Base-by-base conservation (phyloP, 1,140 invertebrate genomes). In the Piezodorus guildinii region DNA sequence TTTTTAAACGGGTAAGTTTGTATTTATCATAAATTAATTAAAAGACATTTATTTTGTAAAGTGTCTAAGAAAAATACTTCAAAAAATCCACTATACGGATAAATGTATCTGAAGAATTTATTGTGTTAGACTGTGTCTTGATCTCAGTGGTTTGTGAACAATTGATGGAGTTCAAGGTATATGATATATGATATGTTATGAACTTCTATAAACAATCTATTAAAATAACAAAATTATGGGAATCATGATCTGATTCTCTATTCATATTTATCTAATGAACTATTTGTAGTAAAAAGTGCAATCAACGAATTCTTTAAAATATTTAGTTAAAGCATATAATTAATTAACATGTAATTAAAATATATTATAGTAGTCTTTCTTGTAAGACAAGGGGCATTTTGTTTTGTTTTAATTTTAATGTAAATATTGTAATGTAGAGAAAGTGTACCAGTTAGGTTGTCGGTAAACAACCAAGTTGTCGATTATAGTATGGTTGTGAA, bases 1-100 rank as follows among this genome's bases (percentile, higher is more conserved):
- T 34, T 67, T 56, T 61, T 45, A 68, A 68, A 68, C 68, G 68
- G 68, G 68, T 68, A 58, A 68, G 64, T 68, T 62, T 67, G 63
- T 67, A 59, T 65, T 61, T 44, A 62, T 63, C 45, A 64, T 34
- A 67, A 66, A 67, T 63, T 39, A 46, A 60, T 59, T 68, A 46
- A 34, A 45, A 45, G 43, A 62, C 25, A 63, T 51, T 52, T 60
- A 58, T 52, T 63, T 45, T 61, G 60, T 61, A 45, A 61, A 61
- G 44, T 61, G 21, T 61, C 45, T 52, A 63, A 63, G 19, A 49
- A 43, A 62, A 51, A 62, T 62, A 62, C 21, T 62, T 45, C 60
- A n/a, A 61, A 61, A 54, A 30, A 27, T 27, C 43, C 34, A 16
- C 8, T n/a, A 59, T 63, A 52, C 19, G 49, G 46, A 63, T 27